Evolutionary conservation across 1,140 invertebrate genomes (phyloP), one percentile per base, ranked within the genome.

Genomic region (Tetragnatha versicolor): DNA sequence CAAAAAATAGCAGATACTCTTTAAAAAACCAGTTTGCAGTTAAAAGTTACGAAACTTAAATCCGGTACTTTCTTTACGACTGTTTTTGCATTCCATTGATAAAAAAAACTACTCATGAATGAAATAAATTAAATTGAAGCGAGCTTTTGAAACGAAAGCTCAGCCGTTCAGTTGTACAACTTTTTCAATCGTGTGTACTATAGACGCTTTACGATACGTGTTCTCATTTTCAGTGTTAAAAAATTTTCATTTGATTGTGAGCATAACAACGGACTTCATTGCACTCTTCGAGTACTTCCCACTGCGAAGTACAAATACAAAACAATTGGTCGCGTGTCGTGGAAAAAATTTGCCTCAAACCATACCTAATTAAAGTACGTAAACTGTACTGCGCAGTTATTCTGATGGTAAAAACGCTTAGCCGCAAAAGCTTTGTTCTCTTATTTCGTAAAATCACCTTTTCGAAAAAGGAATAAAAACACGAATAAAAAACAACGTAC

Each of bases 311-410:
- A 33, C 31, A 42, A 39, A 63, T 17, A 61, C 27, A 61, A 10
- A 31, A 61, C 29, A 63, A 76, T 76, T 76, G 61, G 73, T 76
- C 73, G 37, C 73, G 73, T 53, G 61, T 65, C 73, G 73, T 76
- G 73, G 55, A n/a, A 47, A 65, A 76, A 47, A 42, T 61, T 58
- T 61, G 17, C 27, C 7, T 22, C 35, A 35, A 58, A 5, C 20
- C 25, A n/a, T 33, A 14, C 22, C 5, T 6, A 6, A 51, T 51
- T 14, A 14, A 51, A n/a, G 22, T 7, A 4, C 5, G 47, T 51
- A n/a, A n/a, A 5, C 14, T 51, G 17, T 20, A 20, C 22, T 14
- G 45, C 42, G 42, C 29, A 33, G 47, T 70, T 5, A 9, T 17
- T 33, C 37, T 53, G 47, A 51, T 33, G 14, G 49, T 45, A 22